These are phyloP conservation scores for Pegoplata infirma DNA, from an alignment of 2,888 invertebrate genomes.

Conservation along the genomic window DNA sequence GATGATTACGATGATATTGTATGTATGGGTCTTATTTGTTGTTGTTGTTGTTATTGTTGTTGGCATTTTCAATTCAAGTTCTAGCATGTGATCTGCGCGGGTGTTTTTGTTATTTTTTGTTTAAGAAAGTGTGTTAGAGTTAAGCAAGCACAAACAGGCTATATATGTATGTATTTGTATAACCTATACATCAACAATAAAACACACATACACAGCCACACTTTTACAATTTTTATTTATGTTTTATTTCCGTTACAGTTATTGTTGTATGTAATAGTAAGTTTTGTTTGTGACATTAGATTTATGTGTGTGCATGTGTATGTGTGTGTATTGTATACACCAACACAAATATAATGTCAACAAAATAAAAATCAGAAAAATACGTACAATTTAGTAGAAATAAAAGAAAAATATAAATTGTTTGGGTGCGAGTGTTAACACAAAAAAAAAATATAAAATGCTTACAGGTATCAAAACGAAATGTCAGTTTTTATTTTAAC, in stretches of 20 bases:
- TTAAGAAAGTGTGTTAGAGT: constrained; percentile 7
- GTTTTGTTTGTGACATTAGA: background rate
- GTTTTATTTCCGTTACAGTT: constrained; percentile 27
- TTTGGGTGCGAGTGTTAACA: no score
- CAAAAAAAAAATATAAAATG: no score
- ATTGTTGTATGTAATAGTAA: background rate
- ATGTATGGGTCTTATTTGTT: constrained; percentile 15
- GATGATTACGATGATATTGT: constrained; percentile 15
- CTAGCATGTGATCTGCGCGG: constrained; percentile 59
- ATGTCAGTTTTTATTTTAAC: constrained; percentile 1
- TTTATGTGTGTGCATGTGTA: no score
- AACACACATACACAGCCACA: background rate
- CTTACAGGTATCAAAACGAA: no score
- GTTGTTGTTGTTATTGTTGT: background rate
- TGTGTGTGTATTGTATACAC: background rate
- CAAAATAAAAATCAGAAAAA: background rate
- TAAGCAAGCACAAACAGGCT: constrained; percentile 1
- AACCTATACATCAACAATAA: no score
- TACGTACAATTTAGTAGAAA: background rate
- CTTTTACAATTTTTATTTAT: no score
- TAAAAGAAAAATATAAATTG: background rate
- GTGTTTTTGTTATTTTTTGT: constrained; percentile 49
- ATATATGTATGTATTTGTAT: no score
- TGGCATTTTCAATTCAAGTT: constrained; percentile 16
- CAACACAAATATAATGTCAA: background rate